Evolutionary conservation across 2,888 invertebrate species (phyloP).

Genomic region (Himalopsyche kuldschensis): DNA sequence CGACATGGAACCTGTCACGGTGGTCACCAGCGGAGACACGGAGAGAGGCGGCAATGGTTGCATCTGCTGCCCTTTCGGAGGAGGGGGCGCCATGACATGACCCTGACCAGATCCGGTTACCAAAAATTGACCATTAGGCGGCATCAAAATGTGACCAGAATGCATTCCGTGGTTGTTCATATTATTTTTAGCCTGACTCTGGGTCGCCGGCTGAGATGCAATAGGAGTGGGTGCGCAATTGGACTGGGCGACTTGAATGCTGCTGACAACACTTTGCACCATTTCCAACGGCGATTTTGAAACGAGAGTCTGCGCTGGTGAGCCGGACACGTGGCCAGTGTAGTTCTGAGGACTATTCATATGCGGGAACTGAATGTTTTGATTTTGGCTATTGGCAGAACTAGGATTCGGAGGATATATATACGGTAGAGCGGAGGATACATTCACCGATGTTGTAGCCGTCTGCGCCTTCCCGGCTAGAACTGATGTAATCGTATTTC

Average conservation of each 20-base stretch:
- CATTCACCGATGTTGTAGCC: conserved; percentile 74
- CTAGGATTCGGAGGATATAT: conserved; percentile 29
- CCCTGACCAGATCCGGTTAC: conserved; percentile 63
- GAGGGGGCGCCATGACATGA: conserved; percentile 67
- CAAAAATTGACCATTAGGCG: conserved; percentile 73
- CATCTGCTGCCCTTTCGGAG: conserved; percentile 54
- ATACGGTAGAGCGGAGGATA: conserved; percentile 47
- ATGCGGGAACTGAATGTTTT: conserved; percentile 27
- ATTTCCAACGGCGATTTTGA: conserved; percentile 71
- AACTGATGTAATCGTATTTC: conserved; percentile 81
- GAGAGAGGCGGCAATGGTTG: conserved; percentile 63
- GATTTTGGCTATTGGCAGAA: conserved; percentile 7
- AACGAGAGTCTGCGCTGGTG: conserved; percentile 58
- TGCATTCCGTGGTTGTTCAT: conserved; percentile 51
- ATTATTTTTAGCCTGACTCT: conserved; percentile 20
- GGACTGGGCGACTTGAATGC: conserved; percentile 62
- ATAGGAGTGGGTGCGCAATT: conserved; percentile 44
- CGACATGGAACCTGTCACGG: conserved; percentile 65
- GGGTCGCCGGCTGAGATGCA: conserved; percentile 42
- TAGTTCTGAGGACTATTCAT: conserved; percentile 55
- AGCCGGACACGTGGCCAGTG: conserved; percentile 55
- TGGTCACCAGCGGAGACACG: conserved; percentile 65
- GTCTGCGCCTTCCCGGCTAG: conserved; percentile 76
- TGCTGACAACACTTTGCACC: conserved; percentile 77
- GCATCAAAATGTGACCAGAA: conserved; percentile 74